Evolutionary conservation across 2,797 vertebrate species (phyloP), one percentile per base, ranked within the genome.

Genomic region (Paedocypris micromegethes): DNA sequence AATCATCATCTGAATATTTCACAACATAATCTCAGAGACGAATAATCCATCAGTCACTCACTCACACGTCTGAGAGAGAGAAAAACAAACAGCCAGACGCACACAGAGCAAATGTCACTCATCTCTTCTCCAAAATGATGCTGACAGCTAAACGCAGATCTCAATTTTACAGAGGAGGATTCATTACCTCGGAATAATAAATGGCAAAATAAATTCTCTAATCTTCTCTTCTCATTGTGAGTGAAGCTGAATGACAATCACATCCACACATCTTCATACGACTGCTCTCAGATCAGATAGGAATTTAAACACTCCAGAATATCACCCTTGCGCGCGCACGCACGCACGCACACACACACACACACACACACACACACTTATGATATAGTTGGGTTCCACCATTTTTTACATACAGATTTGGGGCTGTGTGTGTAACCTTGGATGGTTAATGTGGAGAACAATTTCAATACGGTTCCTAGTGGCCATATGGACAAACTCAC

Each of bases 101-200:
- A 81, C 67, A 67, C 59, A 41, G 70, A 75, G 78, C 81, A 75
- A 85, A 87, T 87, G 88, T 89, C 89, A 89, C 78, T 90, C 88
- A 88, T 81, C 77, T 80, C 79, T 84, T 81, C 84, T 65, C 74
- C 79, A 87, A 90, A 91, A 82, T 84, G 84, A 78, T 85, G 79
- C 80, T 88, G 89, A 88, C 88, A 90, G 86, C 78, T 86, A 88
- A 88, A 88, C 85, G 84, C 76, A 86, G 79, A 86, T 79, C 81
- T 86, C 81, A 78, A 70, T 85, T 86, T 86, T 86, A 80, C 78
- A 79, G 76, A 79, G 44, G 71, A 84, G 79, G 84, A 86, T 84
- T 82, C 82, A 87, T 88, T 87, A 86, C 83, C 82, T 83, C 76
- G 81, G 81, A 88, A 87, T 87, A 88, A 85, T 85, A 85, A 84